Evolutionary conservation across 2,797 vertebrate species (phyloP).

Genomic region (Artibeus lituratus): DNA sequence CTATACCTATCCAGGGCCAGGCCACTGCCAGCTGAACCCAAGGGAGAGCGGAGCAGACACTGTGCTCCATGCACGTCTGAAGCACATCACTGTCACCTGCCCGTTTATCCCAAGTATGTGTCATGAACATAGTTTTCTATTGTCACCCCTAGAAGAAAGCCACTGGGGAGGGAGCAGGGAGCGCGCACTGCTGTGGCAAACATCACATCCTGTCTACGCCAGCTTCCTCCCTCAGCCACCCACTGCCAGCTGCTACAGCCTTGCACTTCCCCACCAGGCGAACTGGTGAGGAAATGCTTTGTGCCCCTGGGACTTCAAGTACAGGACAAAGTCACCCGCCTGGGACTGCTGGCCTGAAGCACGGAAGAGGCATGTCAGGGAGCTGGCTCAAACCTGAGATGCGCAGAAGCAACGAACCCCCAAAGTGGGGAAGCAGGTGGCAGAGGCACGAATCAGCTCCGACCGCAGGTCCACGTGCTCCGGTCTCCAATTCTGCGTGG

Average conservation of each 20-base stretch:
- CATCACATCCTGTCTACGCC: not conserved
- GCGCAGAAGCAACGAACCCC: not conserved
- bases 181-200: not conserved
- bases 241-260: not conserved
- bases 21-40: not conserved
- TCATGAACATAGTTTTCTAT: not conserved
- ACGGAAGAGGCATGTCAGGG: not conserved
- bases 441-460: not conserved
- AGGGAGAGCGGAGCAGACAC: not conserved
- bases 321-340: not conserved
- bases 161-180: not conserved
- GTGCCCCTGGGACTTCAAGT: not conserved
- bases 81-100: not conserved
- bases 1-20: not conserved
- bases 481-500: not conserved
- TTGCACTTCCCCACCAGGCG: not conserved
- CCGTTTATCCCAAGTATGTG: not conserved
- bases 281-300: not conserved
- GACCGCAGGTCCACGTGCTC: not conserved
- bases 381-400: not conserved
- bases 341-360: not conserved
- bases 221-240: slow-evolving; percentile 26
- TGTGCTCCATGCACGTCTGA: not conserved
- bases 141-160: not conserved
- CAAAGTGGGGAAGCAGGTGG: not conserved